A percentile compares a stretch with the other conserved stretches of the same genome.
phyloP scores from a whole-genome alignment of 2,113 vertebrate genomes.

The Gymnocephalus cernua region DNA sequence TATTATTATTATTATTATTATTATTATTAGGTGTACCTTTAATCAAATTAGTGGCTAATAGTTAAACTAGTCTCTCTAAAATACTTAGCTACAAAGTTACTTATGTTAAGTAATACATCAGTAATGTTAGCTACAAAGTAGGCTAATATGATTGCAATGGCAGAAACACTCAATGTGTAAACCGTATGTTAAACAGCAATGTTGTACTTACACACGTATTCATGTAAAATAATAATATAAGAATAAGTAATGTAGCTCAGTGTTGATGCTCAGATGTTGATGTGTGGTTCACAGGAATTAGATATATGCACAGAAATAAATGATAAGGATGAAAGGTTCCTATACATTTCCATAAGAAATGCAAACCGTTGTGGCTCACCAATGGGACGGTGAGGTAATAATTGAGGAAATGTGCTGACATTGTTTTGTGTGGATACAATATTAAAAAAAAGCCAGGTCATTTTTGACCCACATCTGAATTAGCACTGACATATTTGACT shows the following conservation, averaged over 20 bases:
- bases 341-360: background rate
- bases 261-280: background rate
- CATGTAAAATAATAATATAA: background rate
- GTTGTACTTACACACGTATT: background rate
- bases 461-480: background rate
- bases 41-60: background rate
- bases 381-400: background rate
- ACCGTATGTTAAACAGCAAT: background rate
- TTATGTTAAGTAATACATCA: background rate
- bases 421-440: background rate
- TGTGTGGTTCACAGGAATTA: background rate
- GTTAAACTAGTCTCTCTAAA: background rate
- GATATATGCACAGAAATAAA: background rate
- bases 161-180: background rate
- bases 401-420: background rate
- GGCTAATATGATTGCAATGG: background rate
- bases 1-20: too few relatives aligned
- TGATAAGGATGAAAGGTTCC: background rate
- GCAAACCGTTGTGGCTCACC: background rate
- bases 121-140: background rate
- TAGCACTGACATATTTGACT: background rate
- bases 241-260: too few relatives aligned
- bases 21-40: too few relatives aligned
- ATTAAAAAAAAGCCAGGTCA: background rate
- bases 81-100: background rate